phyloP scores from a whole-genome alignment of 2,888 invertebrate genomes.

The Philereme transversata region DNA sequence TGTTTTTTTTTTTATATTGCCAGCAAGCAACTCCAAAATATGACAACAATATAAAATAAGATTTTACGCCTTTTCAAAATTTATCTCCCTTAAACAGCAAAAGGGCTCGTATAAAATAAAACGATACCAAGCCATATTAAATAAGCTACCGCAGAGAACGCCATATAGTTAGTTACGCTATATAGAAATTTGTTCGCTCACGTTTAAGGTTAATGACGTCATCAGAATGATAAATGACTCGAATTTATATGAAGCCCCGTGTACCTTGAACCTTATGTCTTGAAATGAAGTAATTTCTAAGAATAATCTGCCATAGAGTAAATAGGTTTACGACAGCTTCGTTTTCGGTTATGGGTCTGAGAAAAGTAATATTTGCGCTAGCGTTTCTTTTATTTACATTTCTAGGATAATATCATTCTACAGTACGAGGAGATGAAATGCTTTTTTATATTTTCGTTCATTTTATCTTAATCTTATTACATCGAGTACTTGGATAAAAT shows the following conservation, averaged over 20 bases:
- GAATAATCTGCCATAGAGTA: conserved; percentile 56
- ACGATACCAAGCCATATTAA: conserved; percentile 32
- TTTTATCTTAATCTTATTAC: too few relatives aligned
- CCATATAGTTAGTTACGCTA: conserved; percentile 35
- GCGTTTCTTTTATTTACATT: conserved; percentile 2
- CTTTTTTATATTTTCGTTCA: too few relatives aligned
- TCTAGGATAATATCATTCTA: not conserved
- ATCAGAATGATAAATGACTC: conserved; percentile 67
- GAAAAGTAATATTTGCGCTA: not conserved
- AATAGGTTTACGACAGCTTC: conserved; percentile 28
- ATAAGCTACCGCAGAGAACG: conserved; percentile 28
- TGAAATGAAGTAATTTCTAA: conserved; percentile 71
- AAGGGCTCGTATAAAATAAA: conserved; percentile 29
- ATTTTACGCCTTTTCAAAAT: conserved; percentile 25
- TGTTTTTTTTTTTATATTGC: conserved; percentile 13
- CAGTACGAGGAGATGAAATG: too few relatives aligned
- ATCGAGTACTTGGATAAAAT: too few relatives aligned
- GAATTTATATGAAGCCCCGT: conserved; percentile 65
- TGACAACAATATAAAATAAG: conserved; percentile 32
- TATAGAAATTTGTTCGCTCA: conserved; percentile 50
- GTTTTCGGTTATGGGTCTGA: not conserved
- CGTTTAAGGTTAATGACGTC: conserved; percentile 64
- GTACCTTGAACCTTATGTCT: conserved; percentile 65
- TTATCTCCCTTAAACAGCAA: conserved; percentile 30
- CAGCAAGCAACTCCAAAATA: conserved; percentile 20